Evolutionary conservation across 2,113 vertebrate species (phyloP).

Genomic region (Brachypodius melanocephalos): DNA sequence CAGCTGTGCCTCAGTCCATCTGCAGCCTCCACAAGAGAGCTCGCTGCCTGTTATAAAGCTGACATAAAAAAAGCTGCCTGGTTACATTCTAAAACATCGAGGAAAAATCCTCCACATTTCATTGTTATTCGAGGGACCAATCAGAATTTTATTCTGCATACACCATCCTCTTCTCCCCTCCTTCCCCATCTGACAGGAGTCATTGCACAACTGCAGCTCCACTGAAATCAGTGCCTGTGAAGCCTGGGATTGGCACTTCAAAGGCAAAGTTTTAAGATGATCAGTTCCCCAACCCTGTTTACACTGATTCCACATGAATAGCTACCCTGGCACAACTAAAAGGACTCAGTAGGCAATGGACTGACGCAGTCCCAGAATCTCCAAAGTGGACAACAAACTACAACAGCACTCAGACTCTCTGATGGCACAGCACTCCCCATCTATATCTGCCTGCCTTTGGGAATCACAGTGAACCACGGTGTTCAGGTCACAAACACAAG

Average conservation of each 20-base stretch:
- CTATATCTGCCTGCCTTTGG: accelerated
- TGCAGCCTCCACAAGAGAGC: not conserved
- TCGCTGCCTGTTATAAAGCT: not conserved
- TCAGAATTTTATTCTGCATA: not conserved
- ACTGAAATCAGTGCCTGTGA: not conserved
- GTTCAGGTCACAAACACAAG: not conserved
- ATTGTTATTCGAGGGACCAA: not conserved
- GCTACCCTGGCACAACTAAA: not conserved
- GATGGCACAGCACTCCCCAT: not conserved
- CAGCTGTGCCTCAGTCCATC: not conserved
- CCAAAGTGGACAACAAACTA: not conserved
- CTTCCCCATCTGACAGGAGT: not conserved
- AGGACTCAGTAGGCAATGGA: not conserved
- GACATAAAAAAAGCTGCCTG: not conserved
- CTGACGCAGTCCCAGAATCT: not conserved
- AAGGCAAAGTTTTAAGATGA: not conserved
- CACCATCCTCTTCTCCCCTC: not conserved
- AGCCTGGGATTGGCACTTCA: not conserved
- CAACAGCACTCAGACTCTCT: not conserved
- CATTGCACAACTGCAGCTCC: not conserved
- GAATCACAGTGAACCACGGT: not conserved
- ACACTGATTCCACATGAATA: not conserved
- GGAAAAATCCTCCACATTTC: not conserved
- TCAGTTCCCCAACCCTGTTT: not conserved
- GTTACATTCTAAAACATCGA: not conserved